Base-by-base conservation (phyloP, 2,113 vertebrate species). In the Sminthopsis crassicaudata region DNA sequence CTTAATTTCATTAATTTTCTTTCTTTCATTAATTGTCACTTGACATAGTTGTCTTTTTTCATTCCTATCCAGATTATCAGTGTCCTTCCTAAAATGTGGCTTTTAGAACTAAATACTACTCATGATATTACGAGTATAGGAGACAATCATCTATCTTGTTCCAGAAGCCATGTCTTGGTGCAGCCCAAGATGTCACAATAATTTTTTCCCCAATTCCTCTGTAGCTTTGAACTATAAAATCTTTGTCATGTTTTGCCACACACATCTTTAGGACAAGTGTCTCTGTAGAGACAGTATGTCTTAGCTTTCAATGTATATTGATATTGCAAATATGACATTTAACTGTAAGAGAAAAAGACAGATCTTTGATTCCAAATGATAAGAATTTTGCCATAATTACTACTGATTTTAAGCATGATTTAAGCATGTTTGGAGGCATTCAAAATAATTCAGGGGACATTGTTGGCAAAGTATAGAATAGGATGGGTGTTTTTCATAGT, bases 371-470 rank as follows among this genome's bases (percentile, higher is more conserved):
- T 6, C 16, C n/a, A 10, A 91, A 91, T 92, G 30, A 24, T 36
- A 46, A 52, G 51, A 25, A 24, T 89, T 89, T 46, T 0, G 19
- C 9, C 0, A 0, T 46, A 48, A 84, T 90, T 90, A 14, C 23
- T 90, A 90, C 22, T 96, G 89, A 76, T 89, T 92, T 96, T 94
- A 50, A 92, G 89, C 30, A 22, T n/a, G 52, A n/a, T 90, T 5
- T n/a, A n/a, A 60, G 25, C 54, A 1, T 90, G 10, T 91, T 94
- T 90, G 46, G 60, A 91, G 90, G 92, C 25, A n/a, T 91, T 93
- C 67, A 48, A 52, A 90, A 48, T 46, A 94, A 90, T 55, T 11
- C 93, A 52, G 93, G 90, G 76, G 93, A 89, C 54, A 2, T 46
- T 93, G 93, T 11, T 51, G 50, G 50, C 91, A 53, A 91, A 93